Evolutionary conservation across 2,113 vertebrate genomes (phyloP).

Genomic region (Tamias sibiricus): DNA sequence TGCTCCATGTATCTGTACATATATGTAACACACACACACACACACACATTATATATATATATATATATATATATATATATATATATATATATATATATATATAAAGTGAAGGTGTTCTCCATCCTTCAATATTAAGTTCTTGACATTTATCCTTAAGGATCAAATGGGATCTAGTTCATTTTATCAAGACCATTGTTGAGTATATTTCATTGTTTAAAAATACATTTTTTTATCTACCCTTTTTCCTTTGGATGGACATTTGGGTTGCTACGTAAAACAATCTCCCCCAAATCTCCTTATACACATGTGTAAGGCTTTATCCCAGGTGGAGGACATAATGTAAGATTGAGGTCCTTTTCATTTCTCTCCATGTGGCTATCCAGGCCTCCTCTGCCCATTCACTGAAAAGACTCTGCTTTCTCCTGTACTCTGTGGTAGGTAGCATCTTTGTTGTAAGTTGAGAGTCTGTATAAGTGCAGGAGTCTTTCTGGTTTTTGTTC

Average conservation of each 20-base stretch:
- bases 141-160: background rate
- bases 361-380: background rate
- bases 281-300: background rate
- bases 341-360: background rate
- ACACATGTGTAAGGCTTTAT: background rate
- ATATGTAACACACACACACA: no score
- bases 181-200: background rate
- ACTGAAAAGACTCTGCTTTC: background rate
- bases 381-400: background rate
- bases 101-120: no score
- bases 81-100: no score
- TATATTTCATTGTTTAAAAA: background rate
- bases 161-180: background rate
- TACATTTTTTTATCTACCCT: background rate
- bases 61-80: no score
- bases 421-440: background rate
- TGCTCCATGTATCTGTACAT: background rate
- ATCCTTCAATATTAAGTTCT: background rate
- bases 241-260: background rate
- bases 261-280: background rate
- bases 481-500: background rate
- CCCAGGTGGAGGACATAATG: background rate
- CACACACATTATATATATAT: no score
- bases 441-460: background rate
- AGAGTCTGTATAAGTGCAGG: background rate